A percentile compares a stretch with the other conserved stretches of the same genome.
These are phyloP conservation scores for Bucco capensis DNA, from an alignment of 2,113 vertebrate genomes.

Conservation along the genomic window DNA sequence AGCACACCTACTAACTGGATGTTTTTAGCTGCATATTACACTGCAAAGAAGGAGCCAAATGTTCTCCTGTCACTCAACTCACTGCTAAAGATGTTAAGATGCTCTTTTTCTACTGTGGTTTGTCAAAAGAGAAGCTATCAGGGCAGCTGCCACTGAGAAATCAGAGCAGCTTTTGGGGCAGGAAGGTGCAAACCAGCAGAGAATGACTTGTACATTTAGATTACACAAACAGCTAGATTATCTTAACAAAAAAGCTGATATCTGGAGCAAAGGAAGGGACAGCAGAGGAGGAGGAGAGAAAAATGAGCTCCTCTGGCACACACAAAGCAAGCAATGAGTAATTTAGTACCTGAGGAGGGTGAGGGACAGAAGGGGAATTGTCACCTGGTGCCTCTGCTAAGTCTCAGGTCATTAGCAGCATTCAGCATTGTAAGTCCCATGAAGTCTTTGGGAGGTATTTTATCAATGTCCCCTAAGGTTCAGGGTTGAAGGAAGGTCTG, in stretches of 20 bases:
- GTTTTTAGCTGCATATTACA: conserved; percentile 46
- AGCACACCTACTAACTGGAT: conserved; percentile 44
- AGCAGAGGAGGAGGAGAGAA: neutral
- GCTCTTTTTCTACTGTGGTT: neutral
- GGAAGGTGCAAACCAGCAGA: neutral
- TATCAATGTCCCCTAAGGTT: neutral
- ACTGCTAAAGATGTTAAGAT: neutral
- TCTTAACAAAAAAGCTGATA: neutral
- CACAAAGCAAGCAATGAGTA: neutral
- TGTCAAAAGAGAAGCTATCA: neutral
- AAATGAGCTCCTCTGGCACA: neutral
- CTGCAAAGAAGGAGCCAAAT: neutral
- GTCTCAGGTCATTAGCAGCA: neutral
- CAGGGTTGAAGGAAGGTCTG: neutral
- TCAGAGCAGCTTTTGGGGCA: no score
- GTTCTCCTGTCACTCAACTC: conserved; percentile 21
- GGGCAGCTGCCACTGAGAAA: neutral
- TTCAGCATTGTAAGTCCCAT: neutral
- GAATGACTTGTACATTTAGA: neutral
- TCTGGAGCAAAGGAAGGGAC: conserved; percentile 8
- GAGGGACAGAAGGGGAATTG: neutral
- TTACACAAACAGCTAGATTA: neutral
- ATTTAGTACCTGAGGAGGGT: neutral
- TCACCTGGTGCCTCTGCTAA: neutral
- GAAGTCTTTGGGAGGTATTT: neutral